phyloP scores from a whole-genome alignment of 1,140 invertebrate genomes.

The Phenacoccus solenopsis region DNA sequence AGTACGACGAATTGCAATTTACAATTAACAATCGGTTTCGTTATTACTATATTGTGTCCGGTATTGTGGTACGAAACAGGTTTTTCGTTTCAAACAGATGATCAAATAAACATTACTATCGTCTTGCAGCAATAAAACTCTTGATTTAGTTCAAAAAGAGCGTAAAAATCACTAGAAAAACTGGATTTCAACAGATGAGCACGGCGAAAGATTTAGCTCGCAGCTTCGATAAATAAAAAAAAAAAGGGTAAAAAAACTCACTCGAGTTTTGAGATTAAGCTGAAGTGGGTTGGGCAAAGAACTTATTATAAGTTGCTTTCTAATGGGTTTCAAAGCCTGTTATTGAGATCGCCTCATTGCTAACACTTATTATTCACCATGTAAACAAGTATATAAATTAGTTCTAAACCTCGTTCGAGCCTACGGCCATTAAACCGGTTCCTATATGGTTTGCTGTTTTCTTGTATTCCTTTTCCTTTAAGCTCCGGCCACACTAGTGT shows the following conservation, averaged over 20 bases:
- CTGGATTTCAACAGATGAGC: slow-evolving; percentile 1
- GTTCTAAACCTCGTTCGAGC: slow-evolving; percentile 9
- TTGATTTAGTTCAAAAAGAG: background rate
- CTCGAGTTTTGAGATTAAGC: slow-evolving; percentile 1
- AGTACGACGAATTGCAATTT: no score
- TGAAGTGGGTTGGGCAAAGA: slow-evolving; percentile 12
- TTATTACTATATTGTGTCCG: no score
- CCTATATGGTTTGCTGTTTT: background rate
- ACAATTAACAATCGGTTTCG: no score
- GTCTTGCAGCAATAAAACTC: background rate
- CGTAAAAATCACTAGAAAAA: slow-evolving; percentile 13
- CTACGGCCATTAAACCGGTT: slow-evolving; percentile 14
- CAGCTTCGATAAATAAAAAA: background rate
- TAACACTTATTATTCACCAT: slow-evolving; percentile 17
- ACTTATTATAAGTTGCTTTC: slow-evolving; percentile 18
- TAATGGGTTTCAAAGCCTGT: slow-evolving; percentile 13
- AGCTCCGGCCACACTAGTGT: background rate
- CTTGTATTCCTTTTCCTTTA: background rate
- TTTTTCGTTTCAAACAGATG: no score
- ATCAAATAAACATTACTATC: no score
- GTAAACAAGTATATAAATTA: slow-evolving; percentile 18
- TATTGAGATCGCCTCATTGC: slow-evolving; percentile 11
- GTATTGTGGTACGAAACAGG: no score
- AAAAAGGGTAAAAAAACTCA: background rate
- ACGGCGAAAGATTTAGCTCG: slow-evolving; percentile 5